Evolutionary conservation across 1,140 invertebrate species (phyloP), one percentile per base, ranked within the genome.

Genomic region (Halesus radiatus): DNA sequence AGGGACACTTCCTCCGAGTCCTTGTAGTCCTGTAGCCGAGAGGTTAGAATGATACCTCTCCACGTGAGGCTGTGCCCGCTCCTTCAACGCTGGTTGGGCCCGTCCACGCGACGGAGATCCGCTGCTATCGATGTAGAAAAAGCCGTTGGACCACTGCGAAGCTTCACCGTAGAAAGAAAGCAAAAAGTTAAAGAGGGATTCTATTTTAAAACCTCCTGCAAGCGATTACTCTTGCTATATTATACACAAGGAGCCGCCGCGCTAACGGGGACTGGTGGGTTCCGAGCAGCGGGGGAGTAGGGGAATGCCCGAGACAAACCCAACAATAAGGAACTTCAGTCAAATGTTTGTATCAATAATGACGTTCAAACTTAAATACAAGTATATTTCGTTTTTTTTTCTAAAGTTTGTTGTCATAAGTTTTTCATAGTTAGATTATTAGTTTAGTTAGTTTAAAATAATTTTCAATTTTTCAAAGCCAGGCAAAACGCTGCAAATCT

Each of bases 171-270:
- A 58, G n/a, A 80, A 80, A 76, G 20, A 79, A 80, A 80, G 77
- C 60, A 68, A 79, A 78, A 80, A 75, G 62, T 74, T 76, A 80
- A 80, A 80, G 64, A 77, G 74, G 79, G 79, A 80, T 56, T 80
- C 79, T 80, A 80, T 80, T 80, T 80, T 58, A 77, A 80, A 76
- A 76, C 79, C 79, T 58, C 72, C 79, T 76, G 75, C 79, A 23
- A 77, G 60, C 56, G 73, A 80, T 80, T 76, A 80, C 75, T 76
- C 77, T 76, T 56, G 79, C 76, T 76, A 76, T 76, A 80, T n/a
- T 70, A 76, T 76, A 76, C 68, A 75, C 8, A 64, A 64, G 23
- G 29, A 10, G n/a, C 18, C 70, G 22, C 22, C 3, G 62, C n/a
- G 62, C 26, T 32, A 32, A 13, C n/a, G 29, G 29, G 62, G 29